These are phyloP conservation scores for Xyliphius kryptos DNA, from an alignment of 2,113 vertebrate genomes.

Conservation along the genomic window DNA sequence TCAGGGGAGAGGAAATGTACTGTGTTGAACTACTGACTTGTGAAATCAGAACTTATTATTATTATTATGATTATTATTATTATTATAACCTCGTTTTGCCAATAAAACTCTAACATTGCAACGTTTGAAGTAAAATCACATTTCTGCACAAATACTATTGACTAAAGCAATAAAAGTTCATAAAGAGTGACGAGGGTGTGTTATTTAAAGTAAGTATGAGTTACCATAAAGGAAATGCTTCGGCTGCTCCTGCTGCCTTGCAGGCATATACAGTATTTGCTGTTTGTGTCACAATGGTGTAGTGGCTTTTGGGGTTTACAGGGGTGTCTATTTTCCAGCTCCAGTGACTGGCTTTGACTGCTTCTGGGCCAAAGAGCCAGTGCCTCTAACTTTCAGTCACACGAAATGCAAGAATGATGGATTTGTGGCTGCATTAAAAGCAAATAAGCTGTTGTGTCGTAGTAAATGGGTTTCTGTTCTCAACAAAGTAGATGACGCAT, in stretches of 20 bases:
- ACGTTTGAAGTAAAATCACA: constrained; percentile 46
- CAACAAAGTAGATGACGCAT: constrained; percentile 46
- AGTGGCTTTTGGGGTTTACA: constrained; percentile 34
- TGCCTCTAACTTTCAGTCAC: constrained; percentile 59
- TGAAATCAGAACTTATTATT: constrained; percentile 38
- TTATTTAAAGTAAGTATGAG: constrained; percentile 68
- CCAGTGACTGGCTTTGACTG: constrained; percentile 47
- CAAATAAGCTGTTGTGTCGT: constrained; percentile 70
- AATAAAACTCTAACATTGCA: constrained; percentile 49
- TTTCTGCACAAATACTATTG: constrained; percentile 44
- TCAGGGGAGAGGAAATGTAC: constrained; percentile 26
- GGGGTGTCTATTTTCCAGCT: constrained; percentile 42
- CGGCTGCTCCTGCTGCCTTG: constrained; percentile 68
- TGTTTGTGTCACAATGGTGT: constrained; percentile 48
- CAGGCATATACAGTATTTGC: constrained; percentile 60
- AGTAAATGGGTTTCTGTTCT: constrained; percentile 67
- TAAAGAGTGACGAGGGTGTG: constrained; percentile 54
- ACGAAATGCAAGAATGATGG: constrained; percentile 67
- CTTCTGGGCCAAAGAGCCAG: constrained; percentile 49
- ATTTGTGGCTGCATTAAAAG: constrained; percentile 66
- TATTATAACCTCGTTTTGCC: constrained; percentile 37
- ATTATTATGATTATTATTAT: constrained; percentile 38
- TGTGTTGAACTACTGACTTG: constrained; percentile 36
- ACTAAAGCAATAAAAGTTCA: constrained; percentile 61
- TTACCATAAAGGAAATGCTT: constrained; percentile 70